Evolutionary conservation across 2,888 invertebrate species (phyloP).

Genomic region (Coelopa pilipes): DNA sequence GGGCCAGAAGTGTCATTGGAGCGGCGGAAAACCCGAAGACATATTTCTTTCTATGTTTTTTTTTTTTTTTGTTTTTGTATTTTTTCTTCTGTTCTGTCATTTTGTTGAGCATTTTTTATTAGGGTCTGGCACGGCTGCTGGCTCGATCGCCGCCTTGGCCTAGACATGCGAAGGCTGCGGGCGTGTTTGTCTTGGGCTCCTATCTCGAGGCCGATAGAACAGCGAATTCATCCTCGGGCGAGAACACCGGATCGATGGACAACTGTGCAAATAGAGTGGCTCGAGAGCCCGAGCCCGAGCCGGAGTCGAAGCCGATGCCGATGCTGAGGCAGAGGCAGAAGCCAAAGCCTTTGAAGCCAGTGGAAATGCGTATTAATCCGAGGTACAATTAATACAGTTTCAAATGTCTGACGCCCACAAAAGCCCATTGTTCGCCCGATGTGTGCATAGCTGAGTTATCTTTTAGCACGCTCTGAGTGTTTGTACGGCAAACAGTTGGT

Average conservation of each 20-base stretch:
- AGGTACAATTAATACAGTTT: constrained; percentile 8
- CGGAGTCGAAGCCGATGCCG: no score
- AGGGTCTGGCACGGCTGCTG: neutral
- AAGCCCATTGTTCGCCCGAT: constrained; percentile 3
- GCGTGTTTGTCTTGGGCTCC: neutral
- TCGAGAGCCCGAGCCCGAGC: no score
- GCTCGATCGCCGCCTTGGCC: neutral
- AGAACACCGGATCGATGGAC: constrained; percentile 39
- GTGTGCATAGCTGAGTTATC: constrained; percentile 37
- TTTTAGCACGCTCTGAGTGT: constrained; percentile 38
- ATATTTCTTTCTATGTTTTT: no score
- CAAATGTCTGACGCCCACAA: constrained; percentile 10
- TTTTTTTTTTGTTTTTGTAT: no score
- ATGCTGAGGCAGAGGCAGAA: no score
- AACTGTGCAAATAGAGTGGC: constrained; percentile 57
- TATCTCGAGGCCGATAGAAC: constrained; percentile 33
- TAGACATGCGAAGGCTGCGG: neutral
- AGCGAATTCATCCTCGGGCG: constrained; percentile 29
- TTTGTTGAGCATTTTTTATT: constrained; percentile 15
- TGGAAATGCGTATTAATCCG: constrained; percentile 15
- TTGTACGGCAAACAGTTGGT: constrained; percentile 18
- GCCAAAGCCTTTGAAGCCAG: neutral
- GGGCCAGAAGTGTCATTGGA: constrained; percentile 27
- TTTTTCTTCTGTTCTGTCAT: no score
- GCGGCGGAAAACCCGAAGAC: constrained; percentile 2